phyloP scores from a whole-genome alignment of 2,888 invertebrate species.

The Pristionchus japonicus region DNA sequence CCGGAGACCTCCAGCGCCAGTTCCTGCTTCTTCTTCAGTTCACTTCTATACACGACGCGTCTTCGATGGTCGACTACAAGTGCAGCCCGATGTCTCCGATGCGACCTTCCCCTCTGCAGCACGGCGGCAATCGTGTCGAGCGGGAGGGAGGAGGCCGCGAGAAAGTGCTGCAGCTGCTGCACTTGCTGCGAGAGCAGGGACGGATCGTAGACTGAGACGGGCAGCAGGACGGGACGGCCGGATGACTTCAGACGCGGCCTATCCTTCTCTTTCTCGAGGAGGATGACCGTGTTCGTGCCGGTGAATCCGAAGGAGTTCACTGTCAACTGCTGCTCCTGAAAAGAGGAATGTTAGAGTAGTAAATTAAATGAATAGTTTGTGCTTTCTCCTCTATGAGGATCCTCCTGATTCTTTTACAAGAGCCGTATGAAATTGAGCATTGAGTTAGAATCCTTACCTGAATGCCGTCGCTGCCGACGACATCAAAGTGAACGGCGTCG shows the following conservation, averaged over 20 bases:
- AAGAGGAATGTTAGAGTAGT: no score
- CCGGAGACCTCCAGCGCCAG: not conserved
- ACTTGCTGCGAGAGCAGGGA: not conserved
- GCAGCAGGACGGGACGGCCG: not conserved
- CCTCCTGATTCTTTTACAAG: no score
- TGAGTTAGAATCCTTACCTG: no score
- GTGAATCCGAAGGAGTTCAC: slow-evolving; percentile 73
- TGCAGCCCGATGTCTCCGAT: not conserved
- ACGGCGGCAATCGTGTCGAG: not conserved
- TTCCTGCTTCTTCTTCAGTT: not conserved
- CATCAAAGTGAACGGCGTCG: slow-evolving; percentile 48
- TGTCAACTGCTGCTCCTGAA: slow-evolving; percentile 48
- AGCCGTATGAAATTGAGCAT: no score
- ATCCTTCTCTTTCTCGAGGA: slow-evolving; percentile 40
- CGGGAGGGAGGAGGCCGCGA: not conserved
- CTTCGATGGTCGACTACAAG: slow-evolving; percentile 17
- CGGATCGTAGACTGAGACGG: not conserved
- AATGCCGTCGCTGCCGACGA: slow-evolving; percentile 52
- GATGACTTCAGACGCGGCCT: not conserved
- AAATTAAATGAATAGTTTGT: no score
- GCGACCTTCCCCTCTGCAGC: not conserved
- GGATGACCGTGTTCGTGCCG: slow-evolving; percentile 62
- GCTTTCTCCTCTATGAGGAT: no score
- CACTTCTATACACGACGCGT: not conserved
- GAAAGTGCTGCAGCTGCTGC: not conserved